A percentile compares a stretch with the other conserved stretches of the same genome.
Evolutionary conservation across 2,113 vertebrate genomes (phyloP).

Genomic region (Aix galericulata): DNA sequence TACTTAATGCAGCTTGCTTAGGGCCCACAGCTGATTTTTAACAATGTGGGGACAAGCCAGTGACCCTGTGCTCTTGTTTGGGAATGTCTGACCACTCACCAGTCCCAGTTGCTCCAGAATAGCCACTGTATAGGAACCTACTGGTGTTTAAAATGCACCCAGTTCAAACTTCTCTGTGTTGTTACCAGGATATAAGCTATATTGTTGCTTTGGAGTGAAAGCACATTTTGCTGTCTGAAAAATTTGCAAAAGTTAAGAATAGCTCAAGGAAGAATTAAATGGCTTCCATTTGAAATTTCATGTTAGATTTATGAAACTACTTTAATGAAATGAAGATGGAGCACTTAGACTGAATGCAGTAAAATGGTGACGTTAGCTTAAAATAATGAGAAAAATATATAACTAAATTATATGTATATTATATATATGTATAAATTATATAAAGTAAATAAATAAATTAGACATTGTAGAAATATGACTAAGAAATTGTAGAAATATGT

Average conservation of each 20-base stretch:
- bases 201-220: neutral
- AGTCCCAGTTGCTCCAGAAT: neutral
- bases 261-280: neutral
- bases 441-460: neutral
- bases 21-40: constrained; percentile 32
- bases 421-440: neutral
- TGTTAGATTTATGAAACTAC: neutral
- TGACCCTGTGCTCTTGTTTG: constrained; percentile 5
- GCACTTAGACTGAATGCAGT: neutral
- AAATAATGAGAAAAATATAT: constrained; percentile 16
- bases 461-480: neutral
- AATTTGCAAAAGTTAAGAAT: neutral
- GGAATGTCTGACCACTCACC: constrained; percentile 9
- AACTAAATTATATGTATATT: neutral
- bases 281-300: neutral
- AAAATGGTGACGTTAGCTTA: neutral
- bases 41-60: constrained; percentile 1
- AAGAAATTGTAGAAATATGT: neutral
- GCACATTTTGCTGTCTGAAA: neutral
- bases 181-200: neutral
- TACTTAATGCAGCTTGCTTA: neutral
- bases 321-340: constrained; percentile 31
- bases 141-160: neutral
- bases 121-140: neutral
- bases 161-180: neutral